Conservation (phyloP, 2,797 vertebrate genomes). For the Sebastes iracundus region DNA sequence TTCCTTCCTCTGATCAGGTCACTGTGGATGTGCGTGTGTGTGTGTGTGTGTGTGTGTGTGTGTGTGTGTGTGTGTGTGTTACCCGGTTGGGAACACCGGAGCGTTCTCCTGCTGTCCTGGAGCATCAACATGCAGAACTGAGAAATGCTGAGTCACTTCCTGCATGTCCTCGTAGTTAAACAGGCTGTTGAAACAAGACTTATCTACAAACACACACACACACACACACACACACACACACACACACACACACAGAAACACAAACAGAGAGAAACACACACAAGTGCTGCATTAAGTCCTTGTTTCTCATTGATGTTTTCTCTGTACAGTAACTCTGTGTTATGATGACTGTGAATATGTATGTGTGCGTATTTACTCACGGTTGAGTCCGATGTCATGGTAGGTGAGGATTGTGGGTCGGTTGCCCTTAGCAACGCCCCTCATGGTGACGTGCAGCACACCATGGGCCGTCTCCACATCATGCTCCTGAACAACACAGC, state of each 20-base stretch:
- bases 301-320: background rate
- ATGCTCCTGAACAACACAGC: constrained; percentile 86
- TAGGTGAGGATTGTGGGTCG: constrained; percentile 95
- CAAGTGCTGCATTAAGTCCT: no score
- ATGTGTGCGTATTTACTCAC: constrained; percentile 80
- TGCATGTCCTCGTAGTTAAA: constrained; percentile 99
- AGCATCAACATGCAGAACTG: constrained; percentile 93
- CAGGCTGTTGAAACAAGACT: constrained; percentile 96
- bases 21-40: no score
- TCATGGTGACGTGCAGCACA: constrained; percentile 93
- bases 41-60: background rate
- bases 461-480: constrained; percentile 93
- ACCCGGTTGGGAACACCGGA: constrained; percentile 85
- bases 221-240: background rate
- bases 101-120: constrained; percentile 95
- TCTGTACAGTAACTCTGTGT: background rate
- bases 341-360: background rate
- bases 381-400: constrained; percentile 96
- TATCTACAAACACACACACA: constrained; percentile 80
- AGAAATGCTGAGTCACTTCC: constrained; percentile 95
- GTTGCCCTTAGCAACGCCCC: constrained; percentile 90
- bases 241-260: background rate
- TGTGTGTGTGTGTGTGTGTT: constrained; percentile 36
- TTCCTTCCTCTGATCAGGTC: background rate
- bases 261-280: background rate